Conservation (phyloP, 2,797 vertebrate species). For the Mormyrops boulengeri region DNA sequence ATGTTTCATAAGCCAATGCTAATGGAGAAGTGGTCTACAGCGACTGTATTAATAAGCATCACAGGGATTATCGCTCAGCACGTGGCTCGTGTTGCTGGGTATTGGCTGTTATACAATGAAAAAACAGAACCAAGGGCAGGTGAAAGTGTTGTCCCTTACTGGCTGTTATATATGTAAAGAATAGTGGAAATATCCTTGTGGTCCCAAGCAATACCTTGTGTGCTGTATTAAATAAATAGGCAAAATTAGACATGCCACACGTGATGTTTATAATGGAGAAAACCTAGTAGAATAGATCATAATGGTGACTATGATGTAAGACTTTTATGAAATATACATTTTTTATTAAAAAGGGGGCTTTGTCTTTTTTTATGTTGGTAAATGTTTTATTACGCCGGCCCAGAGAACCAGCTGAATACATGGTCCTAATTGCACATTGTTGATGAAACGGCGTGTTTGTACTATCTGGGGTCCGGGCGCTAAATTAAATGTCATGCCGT, state of each 20-base stretch:
- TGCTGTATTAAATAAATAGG: slow-evolving; percentile 91
- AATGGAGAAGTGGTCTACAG: background rate
- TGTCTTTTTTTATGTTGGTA: slow-evolving; percentile 69
- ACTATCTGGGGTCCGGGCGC: background rate
- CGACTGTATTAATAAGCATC: slow-evolving; percentile 9
- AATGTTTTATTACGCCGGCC: background rate
- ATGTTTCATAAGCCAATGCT: background rate
- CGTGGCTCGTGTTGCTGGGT: slow-evolving; percentile 44
- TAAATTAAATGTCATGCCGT: background rate
- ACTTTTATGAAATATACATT: slow-evolving; percentile 92
- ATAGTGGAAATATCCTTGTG: slow-evolving; percentile 85
- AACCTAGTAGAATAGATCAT: slow-evolving; percentile 90
- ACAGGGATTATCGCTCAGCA: slow-evolving; percentile 46
- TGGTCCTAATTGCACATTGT: background rate
- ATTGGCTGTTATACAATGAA: slow-evolving; percentile 41
- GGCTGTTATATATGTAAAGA: slow-evolving; percentile 87
- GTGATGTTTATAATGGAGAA: slow-evolving; percentile 79
- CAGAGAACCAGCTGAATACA: background rate
- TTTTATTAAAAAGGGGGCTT: slow-evolving; percentile 81
- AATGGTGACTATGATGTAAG: slow-evolving; percentile 90
- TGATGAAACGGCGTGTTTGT: background rate
- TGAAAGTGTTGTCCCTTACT: slow-evolving; percentile 78
- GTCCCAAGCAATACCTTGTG: slow-evolving; percentile 94
- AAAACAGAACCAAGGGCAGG: slow-evolving; percentile 43
- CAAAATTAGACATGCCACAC: slow-evolving; percentile 80